phyloP scores from a whole-genome alignment of 1,140 invertebrate species.

The Drosophila asahinai region DNA sequence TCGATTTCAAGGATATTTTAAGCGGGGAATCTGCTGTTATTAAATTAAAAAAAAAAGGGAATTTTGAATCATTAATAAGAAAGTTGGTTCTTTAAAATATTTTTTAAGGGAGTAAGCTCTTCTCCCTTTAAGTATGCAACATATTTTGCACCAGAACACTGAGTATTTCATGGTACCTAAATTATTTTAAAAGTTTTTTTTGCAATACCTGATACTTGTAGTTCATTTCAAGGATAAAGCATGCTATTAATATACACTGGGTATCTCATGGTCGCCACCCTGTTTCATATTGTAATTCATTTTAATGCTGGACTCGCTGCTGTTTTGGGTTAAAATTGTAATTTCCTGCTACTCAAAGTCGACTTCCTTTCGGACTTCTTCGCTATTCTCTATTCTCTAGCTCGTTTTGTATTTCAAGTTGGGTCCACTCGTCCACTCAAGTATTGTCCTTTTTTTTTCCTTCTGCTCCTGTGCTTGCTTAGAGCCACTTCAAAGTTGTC shows the following conservation, averaged over 20 bases:
- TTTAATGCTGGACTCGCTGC: constrained; percentile 54
- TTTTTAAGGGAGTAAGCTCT: too few relatives aligned
- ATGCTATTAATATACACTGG: neutral
- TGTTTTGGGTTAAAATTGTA: constrained; percentile 70
- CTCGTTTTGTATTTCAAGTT: constrained; percentile 30
- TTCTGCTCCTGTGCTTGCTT: neutral
- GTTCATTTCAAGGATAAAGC: too few relatives aligned
- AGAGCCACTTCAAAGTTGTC: constrained; percentile 32
- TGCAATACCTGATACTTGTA: too few relatives aligned
- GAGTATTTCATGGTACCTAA: neutral
- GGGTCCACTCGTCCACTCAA: constrained; percentile 12
- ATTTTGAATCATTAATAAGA: too few relatives aligned
- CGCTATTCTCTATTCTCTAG: neutral
- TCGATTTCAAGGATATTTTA: too few relatives aligned
- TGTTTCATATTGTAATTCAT: constrained; percentile 58
- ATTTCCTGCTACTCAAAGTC: constrained; percentile 75
- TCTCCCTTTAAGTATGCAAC: too few relatives aligned
- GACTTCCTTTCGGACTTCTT: constrained; percentile 50
- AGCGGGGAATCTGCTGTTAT: too few relatives aligned
- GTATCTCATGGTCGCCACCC: neutral
- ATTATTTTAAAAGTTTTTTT: too few relatives aligned
- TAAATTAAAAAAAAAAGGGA: too few relatives aligned
- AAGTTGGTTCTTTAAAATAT: too few relatives aligned
- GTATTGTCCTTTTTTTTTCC: constrained; percentile 16
- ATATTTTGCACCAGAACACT: neutral